phyloP scores from a whole-genome alignment of 2,888 invertebrate genomes.

The Hylaea fasciaria region DNA sequence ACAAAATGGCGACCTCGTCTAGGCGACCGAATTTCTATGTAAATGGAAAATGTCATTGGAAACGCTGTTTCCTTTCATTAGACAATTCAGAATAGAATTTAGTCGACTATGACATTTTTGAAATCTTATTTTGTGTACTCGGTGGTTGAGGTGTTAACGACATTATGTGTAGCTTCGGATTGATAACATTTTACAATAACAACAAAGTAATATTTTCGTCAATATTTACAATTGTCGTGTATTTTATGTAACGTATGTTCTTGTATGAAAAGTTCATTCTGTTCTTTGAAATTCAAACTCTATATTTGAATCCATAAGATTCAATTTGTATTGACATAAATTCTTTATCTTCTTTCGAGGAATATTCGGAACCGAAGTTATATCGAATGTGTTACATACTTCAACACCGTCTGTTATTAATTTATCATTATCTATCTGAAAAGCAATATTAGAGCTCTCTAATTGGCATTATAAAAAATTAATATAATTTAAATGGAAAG shows the following conservation, averaged over 20 bases:
- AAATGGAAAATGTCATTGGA: conserved; percentile 50
- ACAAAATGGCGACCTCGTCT: conserved; percentile 83
- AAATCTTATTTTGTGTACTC: conserved; percentile 5
- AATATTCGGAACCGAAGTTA: conserved; percentile 1
- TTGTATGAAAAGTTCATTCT: no score
- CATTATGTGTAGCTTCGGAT: conserved; percentile 7
- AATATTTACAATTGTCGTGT: no score
- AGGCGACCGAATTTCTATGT: conserved; percentile 83
- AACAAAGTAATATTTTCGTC: neutral
- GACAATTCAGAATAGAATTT: conserved; percentile 55
- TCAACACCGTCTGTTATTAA: conserved; percentile 13
- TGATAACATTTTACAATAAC: neutral
- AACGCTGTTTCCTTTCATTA: conserved; percentile 51
- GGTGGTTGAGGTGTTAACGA: neutral
- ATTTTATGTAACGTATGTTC: no score
- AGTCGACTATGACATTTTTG: conserved; percentile 48
- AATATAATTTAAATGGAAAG: conserved; percentile 41
- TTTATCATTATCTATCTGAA: conserved; percentile 50
- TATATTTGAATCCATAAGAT: neutral
- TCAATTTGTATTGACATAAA: neutral
- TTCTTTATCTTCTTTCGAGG: no score
- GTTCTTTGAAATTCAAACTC: neutral
- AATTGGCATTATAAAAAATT: conserved; percentile 17
- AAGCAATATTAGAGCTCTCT: conserved; percentile 47
- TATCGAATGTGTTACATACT: conserved; percentile 12